phyloP scores from a whole-genome alignment of 1,140 invertebrate species.

The Meloidogyne hapla region DNA sequence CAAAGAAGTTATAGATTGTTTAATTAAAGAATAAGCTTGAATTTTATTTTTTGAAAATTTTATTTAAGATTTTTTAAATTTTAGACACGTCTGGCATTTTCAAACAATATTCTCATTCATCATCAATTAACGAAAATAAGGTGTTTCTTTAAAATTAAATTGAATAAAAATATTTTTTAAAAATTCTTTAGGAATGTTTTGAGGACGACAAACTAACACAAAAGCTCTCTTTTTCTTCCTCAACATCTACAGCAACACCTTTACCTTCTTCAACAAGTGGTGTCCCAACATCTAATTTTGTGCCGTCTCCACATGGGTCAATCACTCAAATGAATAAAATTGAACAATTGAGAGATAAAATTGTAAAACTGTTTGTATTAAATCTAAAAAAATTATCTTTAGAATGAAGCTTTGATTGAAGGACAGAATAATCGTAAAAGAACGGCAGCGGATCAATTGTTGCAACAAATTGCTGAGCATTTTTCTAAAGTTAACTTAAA shows the following conservation, averaged over 20 bases:
- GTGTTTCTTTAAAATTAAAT: not conserved
- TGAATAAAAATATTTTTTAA: not conserved
- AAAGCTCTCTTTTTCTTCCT: not conserved
- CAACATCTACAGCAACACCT: constrained; percentile 12
- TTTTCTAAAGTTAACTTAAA: not conserved
- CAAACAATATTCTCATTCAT: not conserved
- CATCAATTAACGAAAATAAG: not conserved
- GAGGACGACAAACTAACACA: not conserved
- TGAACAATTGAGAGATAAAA: constrained; percentile 8
- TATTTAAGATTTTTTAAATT: not conserved
- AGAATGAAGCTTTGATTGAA: constrained; percentile 13
- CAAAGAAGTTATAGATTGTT: no score
- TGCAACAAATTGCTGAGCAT: constrained; percentile 1
- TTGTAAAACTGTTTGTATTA: not conserved
- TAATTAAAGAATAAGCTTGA: no score
- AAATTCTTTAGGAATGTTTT: not conserved
- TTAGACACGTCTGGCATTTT: not conserved
- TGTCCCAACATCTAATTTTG: constrained; percentile 11
- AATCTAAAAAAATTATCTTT: not conserved
- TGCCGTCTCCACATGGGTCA: constrained; percentile 15
- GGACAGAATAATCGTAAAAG: not conserved
- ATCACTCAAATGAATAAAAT: constrained; percentile 11
- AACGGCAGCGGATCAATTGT: not conserved
- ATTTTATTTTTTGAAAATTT: no score
- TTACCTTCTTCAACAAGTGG: constrained; percentile 9